phyloP scores from a whole-genome alignment of 2,113 vertebrate species.

The Brienomyrus longianalis region DNA sequence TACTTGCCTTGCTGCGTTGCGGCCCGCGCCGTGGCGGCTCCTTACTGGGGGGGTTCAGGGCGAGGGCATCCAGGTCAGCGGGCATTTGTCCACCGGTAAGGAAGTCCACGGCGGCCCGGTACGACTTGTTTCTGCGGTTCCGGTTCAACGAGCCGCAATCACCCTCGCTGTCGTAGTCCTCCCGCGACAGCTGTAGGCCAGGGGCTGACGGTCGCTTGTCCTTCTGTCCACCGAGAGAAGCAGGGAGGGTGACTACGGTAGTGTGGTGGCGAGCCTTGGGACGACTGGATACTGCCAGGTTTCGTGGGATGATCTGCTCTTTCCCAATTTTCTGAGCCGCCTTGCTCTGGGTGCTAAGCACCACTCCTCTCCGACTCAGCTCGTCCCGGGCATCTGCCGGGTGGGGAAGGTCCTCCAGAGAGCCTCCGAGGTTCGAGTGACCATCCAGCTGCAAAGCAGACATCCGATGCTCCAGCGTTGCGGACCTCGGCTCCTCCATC shows the following conservation, averaged over 20 bases:
- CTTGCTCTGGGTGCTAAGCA: slow-evolving; percentile 80
- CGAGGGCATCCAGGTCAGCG: neutral
- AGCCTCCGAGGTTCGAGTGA: neutral
- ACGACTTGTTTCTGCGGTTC: slow-evolving; percentile 83
- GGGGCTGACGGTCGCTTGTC: slow-evolving; percentile 28
- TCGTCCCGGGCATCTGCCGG: neutral
- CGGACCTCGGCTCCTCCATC: slow-evolving; percentile 48
- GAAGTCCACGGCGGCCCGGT: slow-evolving; percentile 76
- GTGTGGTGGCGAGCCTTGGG: slow-evolving; percentile 63
- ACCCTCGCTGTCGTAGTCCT: slow-evolving; percentile 61
- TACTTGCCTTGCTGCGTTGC: slow-evolving; percentile 49
- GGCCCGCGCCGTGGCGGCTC: slow-evolving; percentile 35
- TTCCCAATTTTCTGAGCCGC: slow-evolving; percentile 69
- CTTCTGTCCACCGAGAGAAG: slow-evolving; percentile 41
- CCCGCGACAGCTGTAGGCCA: slow-evolving; percentile 52
- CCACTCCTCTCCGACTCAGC: slow-evolving; percentile 26
- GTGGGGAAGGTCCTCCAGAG: neutral
- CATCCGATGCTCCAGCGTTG: slow-evolving; percentile 58
- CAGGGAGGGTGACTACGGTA: slow-evolving; percentile 61
- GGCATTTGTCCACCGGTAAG: slow-evolving; percentile 22
- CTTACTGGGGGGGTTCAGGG: slow-evolving; percentile 56
- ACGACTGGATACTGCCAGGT: slow-evolving; percentile 63
- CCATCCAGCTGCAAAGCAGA: slow-evolving; percentile 44
- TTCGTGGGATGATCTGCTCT: slow-evolving; percentile 80
- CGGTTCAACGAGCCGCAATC: slow-evolving; percentile 52